phyloP scores from a whole-genome alignment of 30 jellyfish, hydroid and myxozoan genomes.

The Turritopsis rubra region DNA sequence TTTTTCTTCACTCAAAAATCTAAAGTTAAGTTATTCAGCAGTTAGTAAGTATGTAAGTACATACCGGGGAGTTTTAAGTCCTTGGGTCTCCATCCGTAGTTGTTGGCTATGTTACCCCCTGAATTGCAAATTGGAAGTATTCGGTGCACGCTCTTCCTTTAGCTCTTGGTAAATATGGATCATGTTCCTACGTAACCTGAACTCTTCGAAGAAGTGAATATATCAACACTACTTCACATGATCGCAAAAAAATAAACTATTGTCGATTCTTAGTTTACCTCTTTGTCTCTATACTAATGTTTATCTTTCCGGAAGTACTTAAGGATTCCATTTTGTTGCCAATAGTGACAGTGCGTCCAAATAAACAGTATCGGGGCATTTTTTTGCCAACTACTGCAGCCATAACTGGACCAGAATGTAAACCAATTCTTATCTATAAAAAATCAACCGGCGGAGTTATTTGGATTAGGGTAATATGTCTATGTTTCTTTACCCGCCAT shows the following conservation, averaged over 20 bases:
- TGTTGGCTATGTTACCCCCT: not conserved
- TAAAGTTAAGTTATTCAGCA: not conserved
- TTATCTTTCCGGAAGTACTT: conserved; percentile 62
- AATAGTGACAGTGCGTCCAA: conserved; percentile 64
- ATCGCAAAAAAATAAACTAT: not conserved
- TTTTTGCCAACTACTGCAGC: conserved; percentile 91
- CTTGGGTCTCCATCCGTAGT: not conserved
- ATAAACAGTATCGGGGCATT: conserved; percentile 79
- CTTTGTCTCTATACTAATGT: conserved; percentile 61
- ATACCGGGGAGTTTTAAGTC: not conserved
- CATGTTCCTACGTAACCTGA: not conserved
- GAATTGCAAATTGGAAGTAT: too few relatives aligned
- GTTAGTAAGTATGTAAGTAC: not conserved
- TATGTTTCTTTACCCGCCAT: not conserved
- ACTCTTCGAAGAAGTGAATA: not conserved
- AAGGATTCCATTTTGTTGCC: conserved; percentile 79
- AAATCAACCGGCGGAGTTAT: not conserved
- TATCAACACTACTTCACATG: not conserved
- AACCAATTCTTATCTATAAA: conserved; percentile 63
- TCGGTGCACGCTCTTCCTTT: not conserved
- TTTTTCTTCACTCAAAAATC: conserved; percentile 32
- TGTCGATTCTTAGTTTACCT: conserved; percentile 33
- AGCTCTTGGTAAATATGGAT: not conserved
- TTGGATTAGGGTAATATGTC: not conserved
- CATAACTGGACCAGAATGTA: conserved; percentile 79